Base-by-base conservation (phyloP, 2,797 vertebrate genomes). In the Spinus pinus region DNA sequence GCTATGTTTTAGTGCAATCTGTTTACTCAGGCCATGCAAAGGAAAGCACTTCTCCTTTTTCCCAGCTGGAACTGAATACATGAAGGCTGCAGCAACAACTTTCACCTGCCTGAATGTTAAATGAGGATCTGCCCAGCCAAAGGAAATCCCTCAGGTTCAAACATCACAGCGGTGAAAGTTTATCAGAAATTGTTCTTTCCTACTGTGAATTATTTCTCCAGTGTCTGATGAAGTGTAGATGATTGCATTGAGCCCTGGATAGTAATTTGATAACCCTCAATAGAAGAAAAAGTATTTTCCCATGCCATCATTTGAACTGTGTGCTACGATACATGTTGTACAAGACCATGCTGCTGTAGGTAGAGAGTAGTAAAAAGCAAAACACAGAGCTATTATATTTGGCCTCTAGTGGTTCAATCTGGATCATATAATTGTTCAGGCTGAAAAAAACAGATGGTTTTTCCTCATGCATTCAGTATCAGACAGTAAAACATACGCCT, bases 381-480 rank as follows among this genome's bases (percentile, higher is more conserved):
- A 95, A 80, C 74, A 53, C 46, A 57, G 27, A 90, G 37, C 57
- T 86, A 90, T 87, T 94, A 67, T 89, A 83, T 86, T 87, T 87
- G 75, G 90, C 57, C 88, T 74, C 79, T 12, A 58, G 84, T 65
- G 69, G 60, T 58, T 91, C 67, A 92, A 2, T 84, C 78, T 87
- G 75, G 71, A 87, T 85, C 84, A 42, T 65, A 12, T 77, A 89
- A 92, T 95, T 92, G 71, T 65, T 91, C 86, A 86, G 73, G 75
- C 79, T 91, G 61, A 85, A 96, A 93, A 93, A 95, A 86, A 2
- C 66, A 77, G 77, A 86, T 92, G 84, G 73, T 94, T 73, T 93
- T 86, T 85, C 92, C 86, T 95, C 92, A 67, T 71, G 86, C 69
- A 81, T 88, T 69, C 84, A 83, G 84, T 58, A 73, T 66, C 37